Percentiles rank a stretch among this genome's conserved stretches.
These are phyloP conservation scores for Zaprionus bogoriensis DNA, from an alignment of 2,888 invertebrate genomes.

Conservation along the genomic window DNA sequence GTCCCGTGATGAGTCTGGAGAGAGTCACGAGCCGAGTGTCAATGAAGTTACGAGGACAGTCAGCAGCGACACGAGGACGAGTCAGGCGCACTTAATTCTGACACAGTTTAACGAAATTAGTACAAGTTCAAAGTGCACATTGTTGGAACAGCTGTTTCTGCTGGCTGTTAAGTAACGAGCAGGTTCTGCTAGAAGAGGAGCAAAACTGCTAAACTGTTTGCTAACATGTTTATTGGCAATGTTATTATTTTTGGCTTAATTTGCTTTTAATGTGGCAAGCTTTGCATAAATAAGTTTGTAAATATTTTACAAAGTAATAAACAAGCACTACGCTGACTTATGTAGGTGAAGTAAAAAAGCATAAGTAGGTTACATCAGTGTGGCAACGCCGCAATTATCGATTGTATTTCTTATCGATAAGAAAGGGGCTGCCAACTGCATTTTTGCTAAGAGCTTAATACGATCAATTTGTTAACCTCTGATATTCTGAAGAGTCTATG, in stretches of 20 bases:
- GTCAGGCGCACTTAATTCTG: conserved; percentile 58
- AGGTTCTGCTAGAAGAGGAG: conserved; percentile 9
- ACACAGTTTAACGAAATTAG: conserved; percentile 35
- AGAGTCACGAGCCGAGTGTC: conserved; percentile 23
- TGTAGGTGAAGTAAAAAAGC: not conserved
- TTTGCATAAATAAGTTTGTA: not conserved
- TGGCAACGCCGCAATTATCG: not conserved
- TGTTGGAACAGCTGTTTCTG: conserved; percentile 39
- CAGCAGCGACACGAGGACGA: conserved; percentile 20
- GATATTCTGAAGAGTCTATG: too few species aligned
- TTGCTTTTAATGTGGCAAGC: not conserved
- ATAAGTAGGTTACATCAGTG: not conserved
- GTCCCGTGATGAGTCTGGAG: conserved; percentile 32
- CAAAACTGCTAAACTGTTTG: too few species aligned
- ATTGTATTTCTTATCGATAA: not conserved
- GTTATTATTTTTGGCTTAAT: not conserved
- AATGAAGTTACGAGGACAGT: conserved; percentile 25
- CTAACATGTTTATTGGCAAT: not conserved
- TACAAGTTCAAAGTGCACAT: conserved; percentile 67
- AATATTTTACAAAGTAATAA: too few species aligned
- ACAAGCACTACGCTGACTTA: not conserved
- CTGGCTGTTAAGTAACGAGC: conserved; percentile 30
- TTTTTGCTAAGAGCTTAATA: not conserved
- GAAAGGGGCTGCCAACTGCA: not conserved
- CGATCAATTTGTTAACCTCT: not conserved